Evolutionary conservation across 2,888 invertebrate species (phyloP), one percentile per base, ranked within the genome.

Genomic region (Folsomia candida): DNA sequence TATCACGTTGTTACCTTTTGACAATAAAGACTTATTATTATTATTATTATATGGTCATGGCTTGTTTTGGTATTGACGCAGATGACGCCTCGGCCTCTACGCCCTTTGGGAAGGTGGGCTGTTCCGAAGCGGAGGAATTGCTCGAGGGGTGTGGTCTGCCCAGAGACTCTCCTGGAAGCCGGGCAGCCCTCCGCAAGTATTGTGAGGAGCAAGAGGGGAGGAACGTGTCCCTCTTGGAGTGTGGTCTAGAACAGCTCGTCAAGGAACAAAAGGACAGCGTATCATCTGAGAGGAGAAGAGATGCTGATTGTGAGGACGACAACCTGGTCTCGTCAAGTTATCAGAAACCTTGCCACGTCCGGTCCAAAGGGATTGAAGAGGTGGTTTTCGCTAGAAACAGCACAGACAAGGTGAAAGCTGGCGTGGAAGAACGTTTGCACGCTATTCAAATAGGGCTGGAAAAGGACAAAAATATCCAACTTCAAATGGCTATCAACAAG

Each of bases 221-320:
- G n/a, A n/a, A n/a, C n/a, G 61, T 27, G 51, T 79, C 79, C 1
- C 61, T 79, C 20, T 27, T 78, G 65, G 79, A 79, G 65, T 74
- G 76, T 60, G 68, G 73, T 37, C 59, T 76, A 59, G 47, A 54
- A 47, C n/a, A n/a, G n/a, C n/a, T n/a, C n/a, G n/a, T n/a, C n/a
- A n/a, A n/a, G n/a, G n/a, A n/a, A n/a, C n/a, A n/a, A n/a, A n/a
- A n/a, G n/a, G n/a, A n/a, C n/a, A n/a, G n/a, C n/a, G n/a, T n/a
- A n/a, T 11, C 9, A 9, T 47, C 47, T 18, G 9, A 9, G 18
- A 11, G 47, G 47, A 18, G 9, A 9, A 11, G 9, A 18, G 47
- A 11, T 18, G 47, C 47, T 9, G 47, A 47, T 18, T 11, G 9
- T 18, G 18, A 47, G 9, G 47, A 47, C 9, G 9, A 18, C 18